Percentiles rank a stretch among this genome's conserved stretches.
These are phyloP conservation scores for Archegozetes longisetosus DNA, from an alignment of 1,140 invertebrate genomes.

Conservation along the genomic window DNA sequence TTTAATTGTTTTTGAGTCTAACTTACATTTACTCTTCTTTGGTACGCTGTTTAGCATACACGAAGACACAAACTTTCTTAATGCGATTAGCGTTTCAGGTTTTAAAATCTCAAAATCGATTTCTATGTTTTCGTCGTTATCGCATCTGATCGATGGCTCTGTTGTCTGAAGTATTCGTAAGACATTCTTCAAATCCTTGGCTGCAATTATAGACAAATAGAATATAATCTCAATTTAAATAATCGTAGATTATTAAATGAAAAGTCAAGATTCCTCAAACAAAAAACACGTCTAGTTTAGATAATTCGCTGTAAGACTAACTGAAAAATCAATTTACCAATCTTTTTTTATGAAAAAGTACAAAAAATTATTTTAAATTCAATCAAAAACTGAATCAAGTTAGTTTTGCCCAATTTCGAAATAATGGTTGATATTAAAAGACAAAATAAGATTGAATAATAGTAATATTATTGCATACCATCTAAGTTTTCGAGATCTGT, in stretches of 20 bases:
- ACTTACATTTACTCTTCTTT: not conserved
- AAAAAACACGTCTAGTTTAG: too few species aligned
- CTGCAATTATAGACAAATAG: not conserved
- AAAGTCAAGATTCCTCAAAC: too few species aligned
- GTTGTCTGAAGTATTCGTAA: slow-evolving; percentile 9
- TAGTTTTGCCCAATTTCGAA: too few species aligned
- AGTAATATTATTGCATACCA: not conserved
- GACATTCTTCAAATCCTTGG: slow-evolving; percentile 12
- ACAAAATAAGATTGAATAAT: not conserved
- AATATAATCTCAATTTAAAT: too few species aligned
- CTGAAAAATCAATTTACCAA: too few species aligned
- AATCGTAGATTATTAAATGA: too few species aligned
- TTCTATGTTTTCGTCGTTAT: slow-evolving; percentile 8
- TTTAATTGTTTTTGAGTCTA: not conserved
- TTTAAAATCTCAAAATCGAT: slow-evolving; percentile 10
- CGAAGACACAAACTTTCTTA: slow-evolving; percentile 9
- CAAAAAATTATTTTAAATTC: too few species aligned
- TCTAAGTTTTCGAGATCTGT: slow-evolving; percentile 13
- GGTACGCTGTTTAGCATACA: slow-evolving; percentile 8
- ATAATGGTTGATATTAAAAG: too few species aligned
- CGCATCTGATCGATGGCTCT: slow-evolving; percentile 9
- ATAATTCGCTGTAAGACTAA: too few species aligned
- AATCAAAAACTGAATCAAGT: too few species aligned
- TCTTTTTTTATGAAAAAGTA: too few species aligned
- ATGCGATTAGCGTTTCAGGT: slow-evolving; percentile 3